These are phyloP conservation scores for Mechanitis mazaeus DNA, from an alignment of 2,888 invertebrate species.

Conservation along the genomic window DNA sequence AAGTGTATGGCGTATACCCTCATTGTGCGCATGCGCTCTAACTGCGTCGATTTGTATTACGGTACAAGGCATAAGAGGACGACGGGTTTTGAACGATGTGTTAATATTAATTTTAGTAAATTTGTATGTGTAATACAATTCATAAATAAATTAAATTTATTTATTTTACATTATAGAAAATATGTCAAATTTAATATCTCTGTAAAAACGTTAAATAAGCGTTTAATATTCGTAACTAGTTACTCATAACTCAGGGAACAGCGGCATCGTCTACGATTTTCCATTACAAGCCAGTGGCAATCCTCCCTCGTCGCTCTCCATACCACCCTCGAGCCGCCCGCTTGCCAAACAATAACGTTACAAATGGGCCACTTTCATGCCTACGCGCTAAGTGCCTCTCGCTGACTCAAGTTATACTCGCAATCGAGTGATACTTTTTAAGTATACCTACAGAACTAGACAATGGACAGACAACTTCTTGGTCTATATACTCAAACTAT, in stretches of 20 bases:
- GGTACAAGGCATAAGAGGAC: conserved; percentile 15
- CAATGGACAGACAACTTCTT: neutral
- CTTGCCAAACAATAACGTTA: conserved; percentile 35
- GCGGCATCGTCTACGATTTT: conserved; percentile 55
- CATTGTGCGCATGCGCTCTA: conserved; percentile 23
- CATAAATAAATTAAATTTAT: too few relatives aligned
- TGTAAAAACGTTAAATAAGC: too few relatives aligned
- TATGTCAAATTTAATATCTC: too few relatives aligned
- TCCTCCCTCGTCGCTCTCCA: conserved; percentile 38
- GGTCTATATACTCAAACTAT: neutral
- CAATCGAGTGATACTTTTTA: conserved; percentile 16
- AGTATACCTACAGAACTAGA: conserved; percentile 5
- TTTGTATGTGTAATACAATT: neutral
- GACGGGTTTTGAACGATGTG: conserved; percentile 2
- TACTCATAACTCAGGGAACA: conserved; percentile 24
- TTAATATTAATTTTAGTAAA: neutral
- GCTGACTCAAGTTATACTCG: conserved; percentile 21
- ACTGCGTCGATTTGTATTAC: conserved; percentile 9
- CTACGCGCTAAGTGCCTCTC: conserved; percentile 30
- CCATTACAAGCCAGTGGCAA: conserved; percentile 50
- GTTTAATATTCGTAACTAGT: conserved; percentile 10
- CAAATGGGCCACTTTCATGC: conserved; percentile 31
- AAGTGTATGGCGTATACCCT: conserved; percentile 28
- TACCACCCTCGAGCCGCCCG: conserved; percentile 36
- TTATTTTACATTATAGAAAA: too few relatives aligned